Base-by-base conservation (phyloP, 2,797 vertebrate species). In the Tinamus major region DNA sequence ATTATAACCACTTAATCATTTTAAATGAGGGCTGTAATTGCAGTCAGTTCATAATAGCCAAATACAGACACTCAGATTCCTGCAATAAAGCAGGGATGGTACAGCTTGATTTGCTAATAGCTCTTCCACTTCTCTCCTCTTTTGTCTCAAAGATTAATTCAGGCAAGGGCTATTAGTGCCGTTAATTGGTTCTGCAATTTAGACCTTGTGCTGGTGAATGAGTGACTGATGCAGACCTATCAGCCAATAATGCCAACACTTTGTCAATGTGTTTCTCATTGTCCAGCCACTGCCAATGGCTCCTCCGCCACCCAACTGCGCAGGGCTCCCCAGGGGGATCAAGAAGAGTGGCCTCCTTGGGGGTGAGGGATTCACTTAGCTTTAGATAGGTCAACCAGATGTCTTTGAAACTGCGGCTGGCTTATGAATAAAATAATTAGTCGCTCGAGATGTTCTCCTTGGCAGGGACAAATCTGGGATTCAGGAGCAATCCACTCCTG, bases 101-200 rank as follows among this genome's bases (percentile, higher is more conserved):
- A 98, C 98, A 98, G 99, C 98, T 98, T 98, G 98, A 98, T 98
- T 98, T 98, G 98, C 98, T 98, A 98, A 99, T 98, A 98, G 98
- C 98, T 97, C 98, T 98, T 98, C 98, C 98, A 98, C 98, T 99
- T 99, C 99, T 99, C 98, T 98, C 98, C 98, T 98, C 98, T 98
- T 99, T 99, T 99, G 99, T 99, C 98, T 99, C 98, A 98, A 98
- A 99, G 99, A 99, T 99, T 99, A 99, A 99, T 99, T 98, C 99
- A 98, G 98, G 98, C 99, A 98, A 99, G 98, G 98, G 99, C 99
- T 99, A 99, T 99, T 99, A 99, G 99, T 98, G 98, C 98, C 98
- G 99, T 99, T 99, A 99, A 99, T 99, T 99, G 99, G 99, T 99
- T 99, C 99, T 99, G 99, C 99, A 99, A 99, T 99, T 99, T 99